A percentile compares a stretch with the other conserved stretches of the same genome.
phyloP scores from a whole-genome alignment of 1,140 invertebrate species.

The Venturia canescens region DNA sequence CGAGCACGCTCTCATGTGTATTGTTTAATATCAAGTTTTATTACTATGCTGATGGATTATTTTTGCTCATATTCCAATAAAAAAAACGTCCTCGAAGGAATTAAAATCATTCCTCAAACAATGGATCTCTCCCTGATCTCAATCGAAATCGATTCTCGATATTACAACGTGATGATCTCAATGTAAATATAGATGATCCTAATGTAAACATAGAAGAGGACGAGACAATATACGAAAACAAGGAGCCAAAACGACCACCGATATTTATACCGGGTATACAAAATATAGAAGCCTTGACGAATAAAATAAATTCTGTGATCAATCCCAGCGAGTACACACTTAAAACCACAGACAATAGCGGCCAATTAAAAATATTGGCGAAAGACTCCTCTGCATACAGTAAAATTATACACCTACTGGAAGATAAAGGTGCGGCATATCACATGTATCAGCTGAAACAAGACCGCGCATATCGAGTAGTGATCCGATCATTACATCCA shows the following conservation, averaged over 20 bases:
- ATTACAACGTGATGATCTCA: not conserved
- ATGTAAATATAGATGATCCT: not conserved
- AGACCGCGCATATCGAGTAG: constrained; percentile 21
- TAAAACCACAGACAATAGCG: not conserved
- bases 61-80: too few species aligned
- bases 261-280: constrained; percentile 36
- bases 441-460: constrained; percentile 35
- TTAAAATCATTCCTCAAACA: not conserved
- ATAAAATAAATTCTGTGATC: not conserved
- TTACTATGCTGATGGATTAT: too few species aligned
- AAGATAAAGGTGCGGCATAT: constrained; percentile 8
- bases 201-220: not conserved
- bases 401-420: not conserved
- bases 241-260: constrained; percentile 35
- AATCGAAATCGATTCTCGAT: not conserved
- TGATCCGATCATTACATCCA: constrained; percentile 37
- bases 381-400: constrained; percentile 1
- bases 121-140: not conserved
- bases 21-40: too few species aligned
- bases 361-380: constrained; percentile 3
- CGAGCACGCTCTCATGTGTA: too few species aligned
- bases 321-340: not conserved
- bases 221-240: constrained; percentile 7
- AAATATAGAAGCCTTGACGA: constrained; percentile 9
- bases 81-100: not conserved